Evolutionary conservation across 1,140 invertebrate genomes (phyloP).

Genomic region (Aphidius ervi): DNA sequence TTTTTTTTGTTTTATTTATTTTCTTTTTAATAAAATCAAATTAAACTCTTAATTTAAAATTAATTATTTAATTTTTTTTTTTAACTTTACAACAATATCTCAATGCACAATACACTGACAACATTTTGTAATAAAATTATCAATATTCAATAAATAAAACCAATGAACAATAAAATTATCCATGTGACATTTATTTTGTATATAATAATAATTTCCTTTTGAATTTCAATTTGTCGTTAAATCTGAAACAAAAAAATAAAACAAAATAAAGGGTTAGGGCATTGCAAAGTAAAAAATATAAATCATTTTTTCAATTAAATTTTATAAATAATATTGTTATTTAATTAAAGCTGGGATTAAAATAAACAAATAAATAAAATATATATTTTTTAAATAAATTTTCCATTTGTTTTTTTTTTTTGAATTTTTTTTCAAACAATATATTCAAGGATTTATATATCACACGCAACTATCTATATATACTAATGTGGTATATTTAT

Average conservation of each 20-base stretch:
- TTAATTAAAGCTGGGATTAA: too few relatives aligned
- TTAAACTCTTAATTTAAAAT: background rate
- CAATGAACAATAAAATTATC: background rate
- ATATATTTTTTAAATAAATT: background rate
- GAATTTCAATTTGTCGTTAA: conserved; percentile 17
- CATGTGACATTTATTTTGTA: too few relatives aligned
- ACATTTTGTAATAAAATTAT: background rate
- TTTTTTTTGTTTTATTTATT: background rate
- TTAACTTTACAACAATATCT: conserved; percentile 9
- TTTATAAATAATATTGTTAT: conserved; percentile 4
- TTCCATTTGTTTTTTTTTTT: background rate
- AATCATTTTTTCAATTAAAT: conserved; percentile 26
- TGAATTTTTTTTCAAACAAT: background rate
- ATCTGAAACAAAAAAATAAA: conserved; percentile 49
- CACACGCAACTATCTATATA: background rate
- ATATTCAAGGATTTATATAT: background rate
- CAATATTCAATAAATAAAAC: too few relatives aligned
- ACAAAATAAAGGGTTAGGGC: conserved; percentile 38
- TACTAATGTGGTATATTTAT: too few relatives aligned
- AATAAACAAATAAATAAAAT: too few relatives aligned
- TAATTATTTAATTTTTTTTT: conserved; percentile 14
- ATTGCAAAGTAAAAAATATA: conserved; percentile 47
- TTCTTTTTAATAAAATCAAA: conserved; percentile 12
- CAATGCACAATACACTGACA: conserved; percentile 13
- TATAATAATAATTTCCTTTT: conserved; percentile 3